Base-by-base conservation (phyloP, 1,140 invertebrate genomes). In the Lethocerus indicus region DNA sequence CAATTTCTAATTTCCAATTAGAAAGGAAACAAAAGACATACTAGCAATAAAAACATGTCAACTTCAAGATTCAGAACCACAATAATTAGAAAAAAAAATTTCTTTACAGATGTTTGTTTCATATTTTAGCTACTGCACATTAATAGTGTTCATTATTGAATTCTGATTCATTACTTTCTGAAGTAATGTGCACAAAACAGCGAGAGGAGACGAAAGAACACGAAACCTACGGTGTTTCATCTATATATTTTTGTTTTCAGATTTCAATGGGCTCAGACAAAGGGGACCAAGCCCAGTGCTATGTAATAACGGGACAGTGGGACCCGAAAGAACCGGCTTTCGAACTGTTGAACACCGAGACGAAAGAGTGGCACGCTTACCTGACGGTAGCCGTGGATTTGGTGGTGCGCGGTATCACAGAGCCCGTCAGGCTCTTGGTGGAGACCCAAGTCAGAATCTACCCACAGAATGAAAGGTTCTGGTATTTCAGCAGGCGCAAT, bases 311-410 rank as follows among this genome's bases (percentile, higher is more conserved):
- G 28, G 90, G 86, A 3, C 72, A 75, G 39, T 95, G 88, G 87
- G 84, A 94, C 67, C 83, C 87, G 5, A 76, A 74, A 35, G 87
- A 90, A 59, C 75, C 81, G 16, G 79, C 81, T 32, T 86, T 92
- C 63, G 78, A 83, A 58, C 70, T 79, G 25, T 68, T 95, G 14
- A 95, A 95, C 60, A 71, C 78, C 18, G 88, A 93, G 69, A 37
- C 21, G 21, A 73, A 73, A 69, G 87, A 87, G 57, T 71, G 70
- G 2, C 73, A 74, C 61, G 82, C 87, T 7, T 93, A 87, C 64
- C 84, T 98, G 70, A 98, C 93, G 1, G 78, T 98, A 1, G 94
- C 89, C n/a, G 81, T 96, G 3, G 94, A 98, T 69, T 74, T 98
- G 16, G 93, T 97, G 6, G 84, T 98, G 24, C 66, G 80, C 36